A percentile compares a stretch with the other conserved stretches of the same genome.
Evolutionary conservation across 2,888 invertebrate genomes (phyloP).

Genomic region (Acronicta alni): DNA sequence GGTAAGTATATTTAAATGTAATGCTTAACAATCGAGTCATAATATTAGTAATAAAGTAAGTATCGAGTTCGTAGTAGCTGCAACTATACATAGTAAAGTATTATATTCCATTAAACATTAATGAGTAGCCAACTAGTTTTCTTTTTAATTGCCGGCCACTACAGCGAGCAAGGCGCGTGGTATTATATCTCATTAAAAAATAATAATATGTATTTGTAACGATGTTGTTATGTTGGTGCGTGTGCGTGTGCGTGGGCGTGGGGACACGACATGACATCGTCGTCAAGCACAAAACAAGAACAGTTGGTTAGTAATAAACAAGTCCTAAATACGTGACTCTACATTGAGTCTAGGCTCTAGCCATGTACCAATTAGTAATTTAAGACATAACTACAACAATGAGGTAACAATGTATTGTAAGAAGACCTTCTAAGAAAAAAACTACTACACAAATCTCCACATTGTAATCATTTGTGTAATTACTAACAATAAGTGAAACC

Average conservation of each 20-base stretch:
- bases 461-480: background rate
- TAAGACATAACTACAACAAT: background rate
- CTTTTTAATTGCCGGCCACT: conserved; percentile 10
- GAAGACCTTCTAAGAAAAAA: no score
- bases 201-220: conserved; percentile 12
- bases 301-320: background rate
- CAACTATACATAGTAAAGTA: background rate
- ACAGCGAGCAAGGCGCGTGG: conserved; percentile 1
- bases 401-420: no score
- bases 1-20: no score
- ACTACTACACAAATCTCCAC: no score
- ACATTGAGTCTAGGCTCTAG: background rate
- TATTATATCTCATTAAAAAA: conserved; percentile 20
- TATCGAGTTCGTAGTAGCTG: no score
- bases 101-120: background rate
- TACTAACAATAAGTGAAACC: no score
- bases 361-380: background rate
- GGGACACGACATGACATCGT: background rate
- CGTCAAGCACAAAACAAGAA: background rate
- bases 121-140: conserved; percentile 5
- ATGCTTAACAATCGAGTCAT: no score
- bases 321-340: background rate
- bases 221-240: background rate
- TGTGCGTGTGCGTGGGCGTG: conserved; percentile 1
- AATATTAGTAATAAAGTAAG: no score